Conservation (phyloP, 2,797 vertebrate genomes). For the Myotis myotis region DNA sequence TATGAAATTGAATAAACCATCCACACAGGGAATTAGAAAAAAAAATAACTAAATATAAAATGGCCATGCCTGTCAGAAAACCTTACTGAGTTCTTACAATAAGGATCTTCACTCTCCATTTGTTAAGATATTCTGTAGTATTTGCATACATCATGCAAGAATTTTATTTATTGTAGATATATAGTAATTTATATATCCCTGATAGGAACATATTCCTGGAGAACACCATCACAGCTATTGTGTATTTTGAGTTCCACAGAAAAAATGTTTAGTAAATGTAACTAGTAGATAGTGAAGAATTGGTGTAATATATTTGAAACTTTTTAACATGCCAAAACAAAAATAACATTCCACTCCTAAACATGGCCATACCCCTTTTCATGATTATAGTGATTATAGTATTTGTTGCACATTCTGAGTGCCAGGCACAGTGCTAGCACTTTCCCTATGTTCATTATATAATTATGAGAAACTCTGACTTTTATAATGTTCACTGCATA, state of each 20-base stretch:
- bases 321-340: neutral
- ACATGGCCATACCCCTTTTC: neutral
- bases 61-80: slow-evolving; percentile 24
- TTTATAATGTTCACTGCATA: neutral
- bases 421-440: neutral
- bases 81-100: neutral
- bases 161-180: neutral
- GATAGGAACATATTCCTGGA: neutral
- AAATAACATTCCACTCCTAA: neutral
- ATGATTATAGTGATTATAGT: neutral
- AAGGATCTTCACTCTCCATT: neutral
- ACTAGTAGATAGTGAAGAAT: neutral
- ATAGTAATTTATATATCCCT: neutral
- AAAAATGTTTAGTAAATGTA: neutral
- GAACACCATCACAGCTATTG: neutral
- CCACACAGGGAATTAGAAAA: slow-evolving; percentile 49
- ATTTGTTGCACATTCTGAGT: neutral
- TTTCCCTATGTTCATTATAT: neutral
- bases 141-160: neutral
- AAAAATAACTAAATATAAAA: slow-evolving; percentile 55
- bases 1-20: slow-evolving; percentile 52
- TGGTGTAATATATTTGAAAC: neutral
- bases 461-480: neutral
- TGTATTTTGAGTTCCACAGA: neutral
- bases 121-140: neutral